Evolutionary conservation across 2,797 vertebrate genomes (phyloP).

Genomic region (Enteromius viviparus): DNA sequence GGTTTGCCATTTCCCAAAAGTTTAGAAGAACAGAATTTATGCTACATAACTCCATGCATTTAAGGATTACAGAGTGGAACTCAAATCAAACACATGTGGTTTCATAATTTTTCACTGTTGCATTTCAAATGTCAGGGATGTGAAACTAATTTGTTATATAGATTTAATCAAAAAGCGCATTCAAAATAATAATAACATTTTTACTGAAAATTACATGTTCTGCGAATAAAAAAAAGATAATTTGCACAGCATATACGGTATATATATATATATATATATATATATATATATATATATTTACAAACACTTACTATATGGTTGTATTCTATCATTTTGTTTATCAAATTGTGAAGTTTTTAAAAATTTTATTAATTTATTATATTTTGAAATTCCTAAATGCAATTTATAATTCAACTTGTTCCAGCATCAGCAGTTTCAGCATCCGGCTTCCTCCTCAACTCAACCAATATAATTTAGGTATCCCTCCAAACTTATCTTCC

Average conservation of each 20-base stretch:
- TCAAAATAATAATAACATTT: neutral
- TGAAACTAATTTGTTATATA: neutral
- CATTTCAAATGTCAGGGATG: neutral
- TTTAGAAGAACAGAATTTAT: neutral
- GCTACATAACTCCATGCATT: neutral
- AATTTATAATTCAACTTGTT: neutral
- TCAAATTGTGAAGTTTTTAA: neutral
- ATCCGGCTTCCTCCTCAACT: neutral
- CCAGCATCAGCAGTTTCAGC: neutral
- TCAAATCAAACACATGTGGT: neutral
- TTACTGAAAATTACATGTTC: neutral
- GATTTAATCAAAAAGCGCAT: neutral
- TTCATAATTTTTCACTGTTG: neutral
- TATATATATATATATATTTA: too few relatives aligned
- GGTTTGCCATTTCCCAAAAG: neutral
- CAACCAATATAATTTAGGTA: neutral
- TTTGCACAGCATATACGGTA: neutral
- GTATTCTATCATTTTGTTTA: neutral
- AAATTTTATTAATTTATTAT: neutral
- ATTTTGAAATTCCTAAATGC: neutral
- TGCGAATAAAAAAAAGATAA: neutral
- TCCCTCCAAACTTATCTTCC: neutral
- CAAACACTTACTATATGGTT: neutral
- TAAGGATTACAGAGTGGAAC: neutral
- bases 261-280: too few relatives aligned